Base-by-base conservation (phyloP, 1,140 invertebrate genomes). In the Heliconius himera region DNA sequence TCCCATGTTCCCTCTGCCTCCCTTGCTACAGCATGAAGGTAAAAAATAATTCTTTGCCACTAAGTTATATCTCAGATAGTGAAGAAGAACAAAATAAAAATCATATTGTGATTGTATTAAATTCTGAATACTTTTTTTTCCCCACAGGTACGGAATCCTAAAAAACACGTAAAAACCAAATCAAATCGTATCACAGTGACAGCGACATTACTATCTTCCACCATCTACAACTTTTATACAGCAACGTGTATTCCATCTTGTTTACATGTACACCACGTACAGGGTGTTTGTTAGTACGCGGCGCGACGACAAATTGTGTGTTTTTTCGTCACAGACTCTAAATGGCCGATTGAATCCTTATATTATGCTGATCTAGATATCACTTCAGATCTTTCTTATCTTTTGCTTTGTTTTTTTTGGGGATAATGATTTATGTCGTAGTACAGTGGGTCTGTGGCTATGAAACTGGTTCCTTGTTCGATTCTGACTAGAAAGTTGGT, bases 191-290 rank as follows among this genome's bases (percentile, higher is more conserved):
- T 54, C 51, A 54, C 20, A 54, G 5, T 46, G 41, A 46, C 51
- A 54, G 51, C 56, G 11, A 60, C 56, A 60, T 60, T 29, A 66
- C 26, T 66, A 56, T 22, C 54, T 22, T 18, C 22, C 26, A 66
- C 22, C 2, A 66, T 66, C 26, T 66, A 66, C 22, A 29, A 13
- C 9, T 66, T 13, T 16, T n/a, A 66, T 29, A 66, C 29, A 77
- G 36, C 70, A 20, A 56, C 70, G 26, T 13, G 46, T 77, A 36
- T n/a, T 33, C 49, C 49, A 51, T 38, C 75, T 33, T 66, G 66
- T 76, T 76, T 46, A 70, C 41, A 76, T 76, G 75, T n/a, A n/a
- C 26, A n/a, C 60, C 75, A 76, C 75, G 75, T 76, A 5, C 20
- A 4, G n/a, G 66, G 9, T 49, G 75, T 76, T 76, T 70, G 75